Evolutionary conservation across 1,140 invertebrate species (phyloP), one percentile per base, ranked within the genome.

Genomic region (Tetramorium simillimum): DNA sequence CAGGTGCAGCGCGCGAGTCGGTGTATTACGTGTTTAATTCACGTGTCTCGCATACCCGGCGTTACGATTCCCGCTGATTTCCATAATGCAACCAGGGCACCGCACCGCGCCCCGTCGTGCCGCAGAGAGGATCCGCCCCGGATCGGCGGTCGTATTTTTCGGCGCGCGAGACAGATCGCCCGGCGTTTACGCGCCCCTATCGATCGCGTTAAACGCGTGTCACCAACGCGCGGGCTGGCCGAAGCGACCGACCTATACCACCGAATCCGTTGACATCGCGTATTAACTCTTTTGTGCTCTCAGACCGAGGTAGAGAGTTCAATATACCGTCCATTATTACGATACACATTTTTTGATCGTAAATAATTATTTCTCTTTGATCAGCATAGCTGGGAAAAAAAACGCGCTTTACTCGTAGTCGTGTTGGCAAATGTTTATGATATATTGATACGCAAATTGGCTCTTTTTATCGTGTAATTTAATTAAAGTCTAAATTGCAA

Each of bases 21-120:
- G 88, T 92, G 92, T 93, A 93, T 93, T 93, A 93, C 90, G 92
- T 92, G 92, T 92, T 92, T 92, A 93, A 93, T 93, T 93, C 92
- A 93, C 92, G 92, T 93, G 91, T 92, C 90, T 90, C 84, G 88
- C 92, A 92, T 93, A 92, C 89, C 88, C 92, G 86, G 69, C 86
- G 85, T 76, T 75, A 78, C 82, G 89, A 90, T 90, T 90, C 82
- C 84, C 86, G 70, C 89, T 86, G 84, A 91, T 91, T 91, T 88
- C 86, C 86, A 91, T 89, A 91, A 91, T 91, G 87, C 81, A 90
- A 86, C 80, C 80, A 28, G 67, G 43, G 14, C 69, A 43, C 14
- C 77, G 63, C 33, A 10, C 58, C 76, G 24, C 1, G 69, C 24
- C 70, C 24, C 5, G 37, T 56, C 40, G 21, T 16, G 33, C 53